Evolutionary conservation across 2,113 vertebrate genomes (phyloP).

Genomic region (Protobothrops flavoviridis): DNA sequence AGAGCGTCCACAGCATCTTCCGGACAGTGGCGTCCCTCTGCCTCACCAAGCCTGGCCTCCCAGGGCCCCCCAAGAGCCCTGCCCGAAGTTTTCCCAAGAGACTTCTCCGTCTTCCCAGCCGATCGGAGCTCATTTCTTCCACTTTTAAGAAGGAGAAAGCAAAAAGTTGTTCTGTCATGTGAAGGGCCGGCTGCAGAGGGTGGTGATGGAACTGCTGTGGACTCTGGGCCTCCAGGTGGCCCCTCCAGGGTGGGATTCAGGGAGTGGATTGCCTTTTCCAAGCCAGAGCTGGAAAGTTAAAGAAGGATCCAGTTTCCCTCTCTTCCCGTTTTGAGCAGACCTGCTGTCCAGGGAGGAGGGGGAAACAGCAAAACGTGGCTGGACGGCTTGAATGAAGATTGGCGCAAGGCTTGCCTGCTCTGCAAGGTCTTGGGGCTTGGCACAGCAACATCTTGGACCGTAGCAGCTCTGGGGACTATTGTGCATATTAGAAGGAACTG

Average conservation of each 20-base stretch:
- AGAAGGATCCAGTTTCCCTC: not conserved
- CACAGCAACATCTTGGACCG: not conserved
- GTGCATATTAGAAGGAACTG: not conserved
- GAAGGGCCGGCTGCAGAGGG: slow-evolving; percentile 58
- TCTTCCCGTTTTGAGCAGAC: not conserved
- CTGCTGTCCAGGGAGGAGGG: not conserved
- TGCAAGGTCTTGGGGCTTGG: not conserved
- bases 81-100: slow-evolving; percentile 86
- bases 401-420: slow-evolving; percentile 43
- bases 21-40: slow-evolving; percentile 82
- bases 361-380: not conserved
- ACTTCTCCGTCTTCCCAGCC: slow-evolving; percentile 87
- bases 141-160: slow-evolving; percentile 91
- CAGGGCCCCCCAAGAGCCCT: slow-evolving; percentile 73
- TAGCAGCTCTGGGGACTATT: not conserved
- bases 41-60: slow-evolving; percentile 75
- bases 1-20: slow-evolving; percentile 92
- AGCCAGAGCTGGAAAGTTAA: slow-evolving; percentile 16
- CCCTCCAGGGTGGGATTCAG: not conserved
- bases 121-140: slow-evolving; percentile 85
- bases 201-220: not conserved
- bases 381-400: not conserved
- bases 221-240: slow-evolving; percentile 22
- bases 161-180: slow-evolving; percentile 94
- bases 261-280: slow-evolving; percentile 33